phyloP scores from a whole-genome alignment of 2,888 invertebrate species.

The Aphrophora alni region DNA sequence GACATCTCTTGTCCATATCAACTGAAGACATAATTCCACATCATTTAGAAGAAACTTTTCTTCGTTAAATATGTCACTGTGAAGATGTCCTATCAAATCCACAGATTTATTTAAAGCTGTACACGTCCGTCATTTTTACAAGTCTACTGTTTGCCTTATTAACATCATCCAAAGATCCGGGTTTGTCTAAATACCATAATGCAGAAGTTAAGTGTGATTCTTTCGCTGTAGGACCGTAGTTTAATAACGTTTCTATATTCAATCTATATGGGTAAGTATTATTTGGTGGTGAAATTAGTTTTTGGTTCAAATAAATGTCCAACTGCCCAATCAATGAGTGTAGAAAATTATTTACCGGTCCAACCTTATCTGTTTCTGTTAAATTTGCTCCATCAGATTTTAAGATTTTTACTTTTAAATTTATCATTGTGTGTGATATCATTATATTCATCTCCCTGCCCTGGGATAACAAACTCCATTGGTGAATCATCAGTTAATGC shows the following conservation, averaged over 20 bases:
- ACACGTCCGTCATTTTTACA: not conserved
- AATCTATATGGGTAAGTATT: too few relatives aligned
- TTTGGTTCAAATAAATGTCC: too few relatives aligned
- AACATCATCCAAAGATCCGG: constrained; percentile 38
- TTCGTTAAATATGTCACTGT: too few relatives aligned
- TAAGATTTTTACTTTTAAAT: constrained; percentile 42
- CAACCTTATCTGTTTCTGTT: constrained; percentile 11
- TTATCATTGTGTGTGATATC: constrained; percentile 48
- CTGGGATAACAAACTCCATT: constrained; percentile 50
- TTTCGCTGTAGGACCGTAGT: constrained; percentile 38
- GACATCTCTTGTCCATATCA: constrained; percentile 43
- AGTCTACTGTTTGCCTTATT: constrained; percentile 24
- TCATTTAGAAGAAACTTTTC: not conserved
- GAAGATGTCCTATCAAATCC: too few relatives aligned
- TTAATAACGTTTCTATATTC: too few relatives aligned
- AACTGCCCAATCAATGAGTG: too few relatives aligned
- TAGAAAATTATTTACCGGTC: constrained; percentile 48
- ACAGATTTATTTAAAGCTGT: constrained; percentile 31
- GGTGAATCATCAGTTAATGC: constrained; percentile 47
- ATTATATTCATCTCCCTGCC: constrained; percentile 48
- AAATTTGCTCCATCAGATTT: not conserved
- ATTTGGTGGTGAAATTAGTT: too few relatives aligned
- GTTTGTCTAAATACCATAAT: too few relatives aligned
- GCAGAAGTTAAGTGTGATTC: too few relatives aligned
- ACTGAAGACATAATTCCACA: constrained; percentile 42